A percentile compares a stretch with the other conserved stretches of the same genome.
phyloP scores from a whole-genome alignment of 2,888 invertebrate genomes.

The Galeopsomyia nigrocyanea region DNA sequence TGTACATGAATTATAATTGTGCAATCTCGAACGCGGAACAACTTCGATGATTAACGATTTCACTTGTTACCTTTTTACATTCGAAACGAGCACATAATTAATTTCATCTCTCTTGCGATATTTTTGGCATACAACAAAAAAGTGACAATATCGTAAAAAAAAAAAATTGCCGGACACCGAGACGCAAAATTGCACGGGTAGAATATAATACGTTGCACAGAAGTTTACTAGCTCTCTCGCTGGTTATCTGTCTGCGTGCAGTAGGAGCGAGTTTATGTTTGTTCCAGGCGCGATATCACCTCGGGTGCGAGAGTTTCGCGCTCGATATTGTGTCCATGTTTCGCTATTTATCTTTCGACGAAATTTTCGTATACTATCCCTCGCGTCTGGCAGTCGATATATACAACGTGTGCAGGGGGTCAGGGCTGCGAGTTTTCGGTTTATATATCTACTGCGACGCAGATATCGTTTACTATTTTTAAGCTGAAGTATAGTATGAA shows the following conservation, averaged over 20 bases:
- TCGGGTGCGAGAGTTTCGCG: constrained; percentile 46
- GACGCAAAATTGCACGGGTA: constrained; percentile 1
- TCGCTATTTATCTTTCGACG: constrained; percentile 46
- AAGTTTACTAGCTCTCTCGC: constrained; percentile 51
- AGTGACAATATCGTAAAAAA: too few relatives aligned
- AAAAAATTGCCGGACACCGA: constrained; percentile 5
- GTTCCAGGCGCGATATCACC: constrained; percentile 57
- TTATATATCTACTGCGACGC: not conserved
- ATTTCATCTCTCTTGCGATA: too few relatives aligned
- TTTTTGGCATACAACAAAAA: too few relatives aligned
- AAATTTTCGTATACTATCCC: constrained; percentile 38
- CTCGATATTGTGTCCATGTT: constrained; percentile 47
- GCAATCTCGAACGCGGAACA: too few relatives aligned
- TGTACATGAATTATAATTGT: too few relatives aligned
- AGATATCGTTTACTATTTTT: too few relatives aligned
- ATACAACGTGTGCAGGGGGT: not conserved
- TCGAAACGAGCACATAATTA: too few relatives aligned
- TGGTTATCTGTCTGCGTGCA: constrained; percentile 53
- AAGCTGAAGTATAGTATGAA: too few relatives aligned
- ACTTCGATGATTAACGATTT: too few relatives aligned
- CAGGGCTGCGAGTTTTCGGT: not conserved
- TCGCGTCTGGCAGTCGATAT: constrained; percentile 15
- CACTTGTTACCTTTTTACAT: too few relatives aligned
- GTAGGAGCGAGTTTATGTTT: constrained; percentile 56
- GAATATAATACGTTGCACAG: constrained; percentile 45